Evolutionary conservation across 2,113 vertebrate genomes (phyloP).

Genomic region (Nothoprocta perdicaria): DNA sequence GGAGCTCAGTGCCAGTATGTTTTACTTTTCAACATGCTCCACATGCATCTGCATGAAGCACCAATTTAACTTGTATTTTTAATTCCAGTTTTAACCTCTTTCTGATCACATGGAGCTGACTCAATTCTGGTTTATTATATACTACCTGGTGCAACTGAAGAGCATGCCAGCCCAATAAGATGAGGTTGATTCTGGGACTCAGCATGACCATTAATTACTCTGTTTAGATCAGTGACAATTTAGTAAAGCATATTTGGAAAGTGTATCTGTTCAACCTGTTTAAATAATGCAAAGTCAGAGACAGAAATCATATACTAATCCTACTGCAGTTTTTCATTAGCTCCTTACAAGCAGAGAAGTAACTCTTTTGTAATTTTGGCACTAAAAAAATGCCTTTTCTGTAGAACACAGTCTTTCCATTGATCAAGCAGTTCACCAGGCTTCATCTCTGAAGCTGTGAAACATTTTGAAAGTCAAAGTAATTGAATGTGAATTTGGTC

Average conservation of each 20-base stretch:
- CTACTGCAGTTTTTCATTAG: not conserved
- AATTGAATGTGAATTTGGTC: not conserved
- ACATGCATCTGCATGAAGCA: not conserved
- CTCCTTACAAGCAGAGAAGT: not conserved
- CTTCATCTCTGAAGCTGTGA: not conserved
- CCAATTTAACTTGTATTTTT: not conserved
- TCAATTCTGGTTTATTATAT: not conserved
- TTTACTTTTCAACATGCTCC: not conserved
- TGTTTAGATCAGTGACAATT: not conserved
- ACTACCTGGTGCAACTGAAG: not conserved
- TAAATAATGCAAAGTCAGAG: not conserved
- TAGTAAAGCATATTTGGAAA: not conserved
- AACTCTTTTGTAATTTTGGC: not conserved
- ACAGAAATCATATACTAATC: not conserved
- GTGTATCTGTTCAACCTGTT: not conserved
- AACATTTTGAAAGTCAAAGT: not conserved
- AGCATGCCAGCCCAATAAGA: accelerated
- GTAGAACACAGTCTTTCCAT: not conserved
- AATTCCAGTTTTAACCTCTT: not conserved
- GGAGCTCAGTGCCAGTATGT: not conserved
- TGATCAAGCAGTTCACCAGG: not conserved
- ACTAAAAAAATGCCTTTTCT: not conserved
- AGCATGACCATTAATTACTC: not conserved
- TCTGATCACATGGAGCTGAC: not conserved
- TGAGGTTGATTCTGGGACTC: not conserved